Evolutionary conservation across 2,113 vertebrate species (phyloP).

Genomic region (Protomyctophum bolini): DNA sequence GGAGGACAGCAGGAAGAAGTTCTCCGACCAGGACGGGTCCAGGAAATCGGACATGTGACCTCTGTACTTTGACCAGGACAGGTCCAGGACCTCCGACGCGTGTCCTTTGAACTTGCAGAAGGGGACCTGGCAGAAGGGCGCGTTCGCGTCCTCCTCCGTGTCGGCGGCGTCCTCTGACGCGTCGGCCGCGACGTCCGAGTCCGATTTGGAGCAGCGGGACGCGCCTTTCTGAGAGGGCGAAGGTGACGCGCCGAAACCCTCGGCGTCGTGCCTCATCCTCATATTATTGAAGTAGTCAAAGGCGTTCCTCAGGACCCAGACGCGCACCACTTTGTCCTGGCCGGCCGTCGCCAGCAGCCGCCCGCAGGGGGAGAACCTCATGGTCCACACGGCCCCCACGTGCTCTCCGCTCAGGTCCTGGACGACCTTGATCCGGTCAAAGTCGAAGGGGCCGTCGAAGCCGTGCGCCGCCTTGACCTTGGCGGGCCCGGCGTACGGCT

Average conservation of each 20-base stretch:
- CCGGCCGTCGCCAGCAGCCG: conserved; percentile 95
- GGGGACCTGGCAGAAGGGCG: conserved; percentile 91
- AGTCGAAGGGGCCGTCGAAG: conserved; percentile 98
- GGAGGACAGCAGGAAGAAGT: conserved; percentile 97
- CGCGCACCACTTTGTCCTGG: conserved; percentile 96
- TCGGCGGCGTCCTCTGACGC: conserved; percentile 97
- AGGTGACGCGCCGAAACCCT: conserved; percentile 94
- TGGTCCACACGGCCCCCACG: conserved; percentile 98
- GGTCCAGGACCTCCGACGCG: too few species aligned
- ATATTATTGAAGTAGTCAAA: conserved; percentile 99
- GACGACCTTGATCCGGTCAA: conserved; percentile 96
- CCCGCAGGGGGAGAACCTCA: conserved; percentile 99
- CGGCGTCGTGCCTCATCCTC: conserved; percentile 89
- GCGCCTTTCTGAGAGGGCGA: conserved; percentile 98
- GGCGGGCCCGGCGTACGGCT: conserved; percentile 96
- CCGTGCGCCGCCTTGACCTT: conserved; percentile 98
- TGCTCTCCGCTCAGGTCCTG: conserved; percentile 98
- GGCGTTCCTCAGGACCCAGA: conserved; percentile 97
- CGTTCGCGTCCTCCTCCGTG: conserved; percentile 89
- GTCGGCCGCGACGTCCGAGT: conserved; percentile 87
- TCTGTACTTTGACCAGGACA: conserved; percentile 80
- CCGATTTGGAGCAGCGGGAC: conserved; percentile 86
- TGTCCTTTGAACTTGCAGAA: conserved; percentile 85
- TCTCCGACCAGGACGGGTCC: conserved; percentile 99
- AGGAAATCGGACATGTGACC: conserved; percentile 97